These are phyloP conservation scores for Cephalopachus bancanus DNA, from an alignment of 2,797 vertebrate species.

Conservation along the genomic window DNA sequence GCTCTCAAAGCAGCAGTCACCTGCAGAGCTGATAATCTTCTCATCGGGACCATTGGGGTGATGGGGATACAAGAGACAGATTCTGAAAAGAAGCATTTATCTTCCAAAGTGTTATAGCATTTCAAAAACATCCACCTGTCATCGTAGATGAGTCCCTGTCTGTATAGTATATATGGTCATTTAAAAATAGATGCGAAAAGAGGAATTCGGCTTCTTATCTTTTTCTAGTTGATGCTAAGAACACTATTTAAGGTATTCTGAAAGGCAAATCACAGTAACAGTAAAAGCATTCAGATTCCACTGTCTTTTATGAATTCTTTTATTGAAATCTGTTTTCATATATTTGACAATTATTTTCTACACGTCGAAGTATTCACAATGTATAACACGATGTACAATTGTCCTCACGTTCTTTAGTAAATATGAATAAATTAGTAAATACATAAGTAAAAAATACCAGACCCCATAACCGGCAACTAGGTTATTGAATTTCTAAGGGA, in stretches of 20 bases:
- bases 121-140: not conserved
- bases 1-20: not conserved
- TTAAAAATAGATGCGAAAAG: not conserved
- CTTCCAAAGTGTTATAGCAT: not conserved
- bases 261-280: not conserved
- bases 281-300: not conserved
- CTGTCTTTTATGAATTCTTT: not conserved
- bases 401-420: not conserved
- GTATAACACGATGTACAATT: too few species aligned
- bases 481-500: slow-evolving; percentile 4
- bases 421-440: not conserved
- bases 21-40: not conserved
- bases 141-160: not conserved
- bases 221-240: slow-evolving; percentile 7
- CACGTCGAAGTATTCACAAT: not conserved
- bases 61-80: not conserved
- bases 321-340: not conserved
- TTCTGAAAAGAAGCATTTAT: not conserved
- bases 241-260: not conserved
- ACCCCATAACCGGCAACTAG: not conserved
- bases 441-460: not conserved
- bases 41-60: not conserved
- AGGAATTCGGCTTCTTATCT: not conserved
- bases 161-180: not conserved
- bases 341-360: not conserved